Percentiles rank a stretch among this genome's conserved stretches.
phyloP scores from a whole-genome alignment of 2,113 vertebrate genomes.

The Grus americana region DNA sequence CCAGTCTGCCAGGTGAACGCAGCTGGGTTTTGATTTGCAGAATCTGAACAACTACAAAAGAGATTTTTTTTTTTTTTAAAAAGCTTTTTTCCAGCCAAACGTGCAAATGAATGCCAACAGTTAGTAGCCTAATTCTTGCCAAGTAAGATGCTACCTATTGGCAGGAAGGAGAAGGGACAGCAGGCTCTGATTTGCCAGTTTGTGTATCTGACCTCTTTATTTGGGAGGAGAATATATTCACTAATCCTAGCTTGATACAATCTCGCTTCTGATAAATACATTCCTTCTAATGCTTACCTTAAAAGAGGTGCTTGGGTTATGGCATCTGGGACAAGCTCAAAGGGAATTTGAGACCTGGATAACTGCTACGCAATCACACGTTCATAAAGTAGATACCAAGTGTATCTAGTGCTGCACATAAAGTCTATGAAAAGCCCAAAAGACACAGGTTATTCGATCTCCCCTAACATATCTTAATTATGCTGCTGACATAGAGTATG shows the following conservation, averaged over 20 bases:
- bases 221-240: neutral
- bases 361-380: neutral
- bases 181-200: neutral
- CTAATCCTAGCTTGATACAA: neutral
- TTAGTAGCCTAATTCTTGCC: neutral
- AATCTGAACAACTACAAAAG: neutral
- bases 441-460: neutral
- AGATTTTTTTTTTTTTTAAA: neutral
- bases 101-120: neutral
- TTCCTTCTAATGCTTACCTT: neutral
- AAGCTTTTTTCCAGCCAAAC: neutral
- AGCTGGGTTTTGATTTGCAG: neutral
- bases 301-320: neutral
- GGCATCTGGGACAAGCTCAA: neutral
- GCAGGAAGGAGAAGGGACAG: neutral
- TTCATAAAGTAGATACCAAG: neutral
- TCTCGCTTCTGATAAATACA: neutral
- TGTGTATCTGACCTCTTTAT: neutral
- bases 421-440: neutral
- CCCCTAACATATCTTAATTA: neutral
- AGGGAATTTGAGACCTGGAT: neutral
- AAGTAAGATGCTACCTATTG: accelerated
- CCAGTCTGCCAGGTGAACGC: neutral
- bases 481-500: neutral
- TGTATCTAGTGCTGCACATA: accelerated